Conservation (phyloP, 2,797 vertebrate species). For the Lycodopsis pacificus region DNA sequence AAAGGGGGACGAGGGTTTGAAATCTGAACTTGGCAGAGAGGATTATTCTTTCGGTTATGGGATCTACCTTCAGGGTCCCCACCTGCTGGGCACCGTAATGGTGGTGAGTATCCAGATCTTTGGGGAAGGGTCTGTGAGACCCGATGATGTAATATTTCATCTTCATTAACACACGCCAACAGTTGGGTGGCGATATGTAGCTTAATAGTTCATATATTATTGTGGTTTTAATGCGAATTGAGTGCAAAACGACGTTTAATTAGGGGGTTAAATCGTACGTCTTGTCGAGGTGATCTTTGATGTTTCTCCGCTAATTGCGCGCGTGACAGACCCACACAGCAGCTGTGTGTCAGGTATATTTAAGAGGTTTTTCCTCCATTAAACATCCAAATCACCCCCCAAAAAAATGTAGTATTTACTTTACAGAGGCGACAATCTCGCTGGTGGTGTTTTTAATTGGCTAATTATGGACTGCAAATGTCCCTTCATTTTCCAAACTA, state of each 20-base stretch:
- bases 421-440: background rate
- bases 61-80: slow-evolving; percentile 72
- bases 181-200: background rate
- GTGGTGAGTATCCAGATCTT: slow-evolving; percentile 71
- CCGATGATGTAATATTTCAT: background rate
- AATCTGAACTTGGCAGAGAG: background rate
- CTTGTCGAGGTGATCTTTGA: background rate
- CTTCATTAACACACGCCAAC: background rate
- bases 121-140: slow-evolving; percentile 11
- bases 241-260: no score
- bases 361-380: background rate
- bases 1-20: background rate
- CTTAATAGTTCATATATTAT: background rate
- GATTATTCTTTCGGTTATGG: slow-evolving; percentile 65
- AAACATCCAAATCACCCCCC: background rate
- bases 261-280: background rate
- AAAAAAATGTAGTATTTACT: background rate
- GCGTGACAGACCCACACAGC: background rate
- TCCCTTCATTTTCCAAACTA: background rate
- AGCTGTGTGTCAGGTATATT: background rate
- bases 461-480: background rate
- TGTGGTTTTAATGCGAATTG: background rate
- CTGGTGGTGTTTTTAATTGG: background rate
- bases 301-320: slow-evolving; percentile 35
- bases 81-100: slow-evolving; percentile 81